Conservation (phyloP, 2,113 vertebrate species). For the Erpornis zantholeuca region DNA sequence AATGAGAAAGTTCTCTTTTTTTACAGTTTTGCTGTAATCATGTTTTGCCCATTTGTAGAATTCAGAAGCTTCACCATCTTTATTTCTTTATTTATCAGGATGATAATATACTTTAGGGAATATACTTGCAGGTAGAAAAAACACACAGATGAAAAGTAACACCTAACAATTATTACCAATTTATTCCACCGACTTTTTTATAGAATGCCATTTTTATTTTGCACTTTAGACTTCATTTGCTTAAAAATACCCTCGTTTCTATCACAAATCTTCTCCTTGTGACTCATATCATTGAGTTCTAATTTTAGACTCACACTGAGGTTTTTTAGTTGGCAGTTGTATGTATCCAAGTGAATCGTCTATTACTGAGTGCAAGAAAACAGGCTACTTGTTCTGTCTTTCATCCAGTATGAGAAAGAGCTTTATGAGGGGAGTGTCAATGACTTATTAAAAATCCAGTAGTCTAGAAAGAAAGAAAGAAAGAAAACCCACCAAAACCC, state of each 20-base stretch:
- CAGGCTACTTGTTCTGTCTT: constrained; percentile 1
- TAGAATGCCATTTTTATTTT: constrained; percentile 30
- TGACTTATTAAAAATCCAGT: not conserved
- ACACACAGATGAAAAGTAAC: not conserved
- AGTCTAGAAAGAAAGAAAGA: not conserved
- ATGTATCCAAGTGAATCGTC: not conserved
- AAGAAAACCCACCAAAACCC: not conserved
- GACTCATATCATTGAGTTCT: constrained; percentile 43
- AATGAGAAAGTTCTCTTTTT: not conserved
- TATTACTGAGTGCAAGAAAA: constrained; percentile 23
- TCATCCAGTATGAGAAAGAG: not conserved
- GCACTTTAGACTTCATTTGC: not conserved
- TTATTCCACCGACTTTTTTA: not conserved
- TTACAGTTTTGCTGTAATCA: not conserved
- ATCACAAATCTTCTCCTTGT: constrained; percentile 35
- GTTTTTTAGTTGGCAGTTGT: constrained; percentile 4
- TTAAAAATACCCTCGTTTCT: constrained; percentile 47
- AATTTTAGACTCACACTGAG: constrained; percentile 26
- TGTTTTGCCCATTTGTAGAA: not conserved
- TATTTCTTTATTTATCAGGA: not conserved
- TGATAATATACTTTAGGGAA: not conserved
- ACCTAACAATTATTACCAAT: not conserved
- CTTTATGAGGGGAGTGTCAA: not conserved
- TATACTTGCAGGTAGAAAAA: not conserved
- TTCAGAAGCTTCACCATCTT: not conserved